Evolutionary conservation across 2,888 invertebrate genomes (phyloP).

Genomic region (Abrostola tripartita): DNA sequence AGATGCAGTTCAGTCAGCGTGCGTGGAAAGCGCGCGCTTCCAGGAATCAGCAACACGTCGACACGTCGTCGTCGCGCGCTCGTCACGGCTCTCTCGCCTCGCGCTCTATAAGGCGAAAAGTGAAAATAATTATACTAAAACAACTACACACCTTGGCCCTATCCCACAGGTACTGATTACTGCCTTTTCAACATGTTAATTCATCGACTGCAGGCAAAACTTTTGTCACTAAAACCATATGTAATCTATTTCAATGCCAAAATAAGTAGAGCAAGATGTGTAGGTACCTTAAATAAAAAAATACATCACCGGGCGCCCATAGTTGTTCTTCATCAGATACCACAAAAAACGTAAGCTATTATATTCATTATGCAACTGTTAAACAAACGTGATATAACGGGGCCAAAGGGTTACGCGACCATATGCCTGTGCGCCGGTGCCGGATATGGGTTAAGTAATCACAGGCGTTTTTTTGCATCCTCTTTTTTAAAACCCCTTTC

Average conservation of each 20-base stretch:
- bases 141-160: conserved; percentile 22
- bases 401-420: conserved; percentile 87
- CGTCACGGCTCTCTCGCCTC: conserved; percentile 70
- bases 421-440: conserved; percentile 76
- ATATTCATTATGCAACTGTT: conserved; percentile 82
- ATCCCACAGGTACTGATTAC: conserved; percentile 11
- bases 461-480: conserved; percentile 79
- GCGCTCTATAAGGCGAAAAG: conserved; percentile 77
- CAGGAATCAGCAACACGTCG: conserved; percentile 76
- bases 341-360: conserved; percentile 74
- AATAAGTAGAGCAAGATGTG: conserved; percentile 44
- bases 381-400: conserved; percentile 80
- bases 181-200: no score
- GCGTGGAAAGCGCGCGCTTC: conserved; percentile 84
- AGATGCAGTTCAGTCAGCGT: conserved; percentile 78
- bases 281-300: conserved; percentile 55
- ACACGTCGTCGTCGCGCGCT: conserved; percentile 48
- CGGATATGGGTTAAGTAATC: conserved; percentile 88
- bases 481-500: conserved; percentile 79
- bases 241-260: conserved; percentile 32
- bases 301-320: conserved; percentile 74
- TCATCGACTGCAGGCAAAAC: no score
- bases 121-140: conserved; percentile 73
- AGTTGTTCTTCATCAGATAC: conserved; percentile 58
- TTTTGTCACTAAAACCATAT: conserved; percentile 8